Base-by-base conservation (phyloP, 2,888 invertebrate genomes). In the Drosophila affinis region DNA sequence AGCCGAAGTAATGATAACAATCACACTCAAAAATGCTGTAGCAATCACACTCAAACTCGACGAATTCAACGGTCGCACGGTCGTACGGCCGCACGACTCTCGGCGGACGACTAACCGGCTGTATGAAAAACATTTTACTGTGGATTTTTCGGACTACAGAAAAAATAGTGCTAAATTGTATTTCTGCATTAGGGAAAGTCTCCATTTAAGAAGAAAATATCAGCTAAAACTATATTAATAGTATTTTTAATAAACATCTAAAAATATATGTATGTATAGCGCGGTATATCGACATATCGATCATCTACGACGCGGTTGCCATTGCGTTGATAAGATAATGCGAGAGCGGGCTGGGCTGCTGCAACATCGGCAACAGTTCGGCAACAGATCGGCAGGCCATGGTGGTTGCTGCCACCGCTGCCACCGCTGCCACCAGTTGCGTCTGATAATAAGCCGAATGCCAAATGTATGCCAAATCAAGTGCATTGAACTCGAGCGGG, bases 401-500 rank as follows among this genome's bases (percentile, higher is more conserved):
- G 29, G 60, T 39, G 46, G 48, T 58, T 60, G 62, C 65, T 63
- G 55, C 65, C 51, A 58, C 53, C 46, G 52, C 71, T 59, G 56
- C 51, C 29, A 51, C 68, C 47, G 39, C 49, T 45, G 39, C 56
- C 58, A 14, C 62, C 68, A 59, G 55, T 51, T 64, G 59, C 52
- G 59, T 64, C 52, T 48, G 60, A 59, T 58, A 67, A 60, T 54
- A 70, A 49, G 54, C 71, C 57, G 71, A 71, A 71, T 71, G 63
- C 63, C 62, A 72, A 63, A 78, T 73, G 67, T 79, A 80, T 79
- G 79, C 76, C 76, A 78, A 67, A 72, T 76, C 62, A 67, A 73
- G 75, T 59, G 75, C 75, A 74, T 74, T 74, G 75, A 70, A 75
- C 75, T 75, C 69, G 46, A 61, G 53, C 65, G 63, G 55, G 61